Percentiles rank a stretch among this genome's conserved stretches.
These are phyloP conservation scores for Apistogramma diplotaenia DNA, from an alignment of 2,113 vertebrate species.

Conservation along the genomic window DNA sequence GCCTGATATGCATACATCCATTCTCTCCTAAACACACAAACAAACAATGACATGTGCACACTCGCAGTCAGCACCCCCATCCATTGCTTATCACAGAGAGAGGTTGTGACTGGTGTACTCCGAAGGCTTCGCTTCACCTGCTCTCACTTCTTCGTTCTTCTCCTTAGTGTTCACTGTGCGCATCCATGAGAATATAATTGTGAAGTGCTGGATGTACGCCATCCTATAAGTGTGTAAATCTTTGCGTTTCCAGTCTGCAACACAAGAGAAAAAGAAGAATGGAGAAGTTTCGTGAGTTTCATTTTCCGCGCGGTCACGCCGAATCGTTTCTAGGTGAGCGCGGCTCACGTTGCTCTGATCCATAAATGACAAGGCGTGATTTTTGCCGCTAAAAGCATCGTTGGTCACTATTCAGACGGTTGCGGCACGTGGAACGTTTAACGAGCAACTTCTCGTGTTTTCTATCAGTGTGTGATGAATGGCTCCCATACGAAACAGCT, in stretches of 20 bases:
- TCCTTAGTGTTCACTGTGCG: not conserved
- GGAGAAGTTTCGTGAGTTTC: slow-evolving; percentile 26
- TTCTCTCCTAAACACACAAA: slow-evolving; percentile 12
- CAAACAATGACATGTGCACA: slow-evolving; percentile 45
- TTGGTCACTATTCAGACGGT: slow-evolving; percentile 54
- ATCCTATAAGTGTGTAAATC: slow-evolving; percentile 40
- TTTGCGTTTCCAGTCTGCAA: slow-evolving; percentile 55
- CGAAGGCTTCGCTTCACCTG: slow-evolving; percentile 16
- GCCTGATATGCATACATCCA: slow-evolving; percentile 24
- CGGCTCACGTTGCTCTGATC: slow-evolving; percentile 6
- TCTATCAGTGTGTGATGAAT: slow-evolving; percentile 56
- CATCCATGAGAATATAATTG: slow-evolving; percentile 1
- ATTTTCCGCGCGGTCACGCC: slow-evolving; percentile 20
- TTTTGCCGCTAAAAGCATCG: slow-evolving; percentile 31
- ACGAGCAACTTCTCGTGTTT: slow-evolving; percentile 57
- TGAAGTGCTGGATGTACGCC: slow-evolving; percentile 17
- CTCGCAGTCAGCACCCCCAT: slow-evolving; percentile 45
- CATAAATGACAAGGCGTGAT: slow-evolving; percentile 46
- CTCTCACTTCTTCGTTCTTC: not conserved
- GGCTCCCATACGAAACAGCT: slow-evolving; percentile 36
- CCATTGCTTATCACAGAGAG: slow-evolving; percentile 64
- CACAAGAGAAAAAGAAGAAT: slow-evolving; percentile 25
- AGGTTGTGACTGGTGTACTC: slow-evolving; percentile 48
- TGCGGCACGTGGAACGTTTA: slow-evolving; percentile 60
- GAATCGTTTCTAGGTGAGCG: slow-evolving; percentile 25